Base-by-base conservation (phyloP, 1,140 invertebrate species). In the Ceratitis capitata region DNA sequence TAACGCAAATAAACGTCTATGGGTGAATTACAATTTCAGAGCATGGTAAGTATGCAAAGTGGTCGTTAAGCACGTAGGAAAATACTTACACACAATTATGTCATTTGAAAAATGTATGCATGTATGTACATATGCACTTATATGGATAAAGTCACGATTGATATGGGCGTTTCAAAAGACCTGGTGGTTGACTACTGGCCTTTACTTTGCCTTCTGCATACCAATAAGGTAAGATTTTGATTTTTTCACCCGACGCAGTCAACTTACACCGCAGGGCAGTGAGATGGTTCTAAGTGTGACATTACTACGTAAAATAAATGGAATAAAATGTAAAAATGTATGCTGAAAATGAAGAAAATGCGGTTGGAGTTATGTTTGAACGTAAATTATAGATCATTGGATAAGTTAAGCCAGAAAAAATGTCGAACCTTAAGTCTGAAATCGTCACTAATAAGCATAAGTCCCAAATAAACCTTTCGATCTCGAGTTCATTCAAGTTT, bases 161-260 rank as follows among this genome's bases (percentile, higher is more conserved):
- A 42, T 78, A 42, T 45, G 39, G 69, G 39, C 69, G 69, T 9
- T 69, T 58, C n/a, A 5, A 74, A 0, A 26, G 16, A 78, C 19
- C 69, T 26, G 69, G 19, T 26, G 45, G 39, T 3, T 9, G 69
- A 32, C 69, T 78, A 78, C 61, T 39, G 61, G 32, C n/a, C 35
- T 69, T 69, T 69, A 19, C 61, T 69, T 69, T 69, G 32, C 61
- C 35, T 69, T 69, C 61, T 69, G 61, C 61, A 69, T 69, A 69
- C 61, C 32, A 69, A 69, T 69, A 69, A 69, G 61, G 61, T 39
- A 39, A 35, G 61, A 7, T 69, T 3, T 58, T 58, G 23, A 69
- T 39, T 19, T 29, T 14, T 35, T 29, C 29, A 23, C 51, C 19
- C 51, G 51, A 23, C 10, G n/a, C 10, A 56, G 45, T 5, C 45